Evolutionary conservation across 2,797 vertebrate species (phyloP), one percentile per base, ranked within the genome.

Genomic region (Capromys pilorides): DNA sequence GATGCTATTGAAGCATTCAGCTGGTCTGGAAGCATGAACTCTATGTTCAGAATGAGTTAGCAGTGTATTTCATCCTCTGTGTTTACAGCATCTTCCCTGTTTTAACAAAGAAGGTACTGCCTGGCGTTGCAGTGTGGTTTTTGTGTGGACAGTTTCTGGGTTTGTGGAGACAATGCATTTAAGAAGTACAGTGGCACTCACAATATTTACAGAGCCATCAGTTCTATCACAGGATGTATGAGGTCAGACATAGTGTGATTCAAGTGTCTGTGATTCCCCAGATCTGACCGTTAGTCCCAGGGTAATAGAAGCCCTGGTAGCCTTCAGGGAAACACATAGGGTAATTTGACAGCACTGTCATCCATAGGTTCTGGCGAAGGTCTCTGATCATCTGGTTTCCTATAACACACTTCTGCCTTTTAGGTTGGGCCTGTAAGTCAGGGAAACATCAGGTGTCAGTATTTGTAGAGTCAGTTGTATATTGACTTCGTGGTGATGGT

Each of bases 181-280:
- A 86, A 93, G 54, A 95, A 93, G n/a, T 33, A 49, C 21, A 49
- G 57, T 69, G 22, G 66, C 62, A 91, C 71, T 90, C 77, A 49
- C 49, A 73, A 41, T 94, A 88, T 96, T 97, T 95, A 90, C 85
- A 93, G 57, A 96, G 69, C 78, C 82, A 84, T 94, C 80, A 41
- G 41, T 95, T 96, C 81, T 83, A 31, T 92, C 91, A 88, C 22
- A 92, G 93, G 92, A 94, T 86, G n/a, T 78, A 86, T 66, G 90
- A 96, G 95, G 88, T 90, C 71, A 67, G 41, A 87, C 54, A 84
- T 91, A 71, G 62, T 95, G 45, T 84, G 88, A 96, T 71, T 92
- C 79, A 93, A 71, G 82, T 95, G 92, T 96, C 90, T 90, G 82
- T 49, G 82, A 95, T 73, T 51, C 78, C 39, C 79, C 19, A 66